Conservation (phyloP, 2,113 vertebrate species). For the Sinocyclocheilus maitianheensis region DNA sequence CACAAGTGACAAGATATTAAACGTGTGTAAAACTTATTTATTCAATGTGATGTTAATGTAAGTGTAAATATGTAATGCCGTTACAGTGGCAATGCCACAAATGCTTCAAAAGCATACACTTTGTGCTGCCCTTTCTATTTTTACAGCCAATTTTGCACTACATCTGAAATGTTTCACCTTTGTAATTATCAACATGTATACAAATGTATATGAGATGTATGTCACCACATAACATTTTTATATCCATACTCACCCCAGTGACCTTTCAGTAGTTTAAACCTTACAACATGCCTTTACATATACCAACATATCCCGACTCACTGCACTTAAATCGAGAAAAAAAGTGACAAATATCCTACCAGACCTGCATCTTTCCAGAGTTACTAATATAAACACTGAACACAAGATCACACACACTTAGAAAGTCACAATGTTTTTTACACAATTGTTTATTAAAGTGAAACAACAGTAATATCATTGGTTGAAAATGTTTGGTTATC, state of each 20-base stretch:
- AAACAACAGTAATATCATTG: not conserved
- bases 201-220: not conserved
- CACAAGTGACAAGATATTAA: not conserved
- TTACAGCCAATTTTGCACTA: not conserved
- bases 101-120: not conserved
- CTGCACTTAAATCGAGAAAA: no score
- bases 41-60: not conserved
- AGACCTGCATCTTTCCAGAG: no score
- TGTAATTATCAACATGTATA: not conserved
- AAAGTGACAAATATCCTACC: not conserved
- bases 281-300: not conserved
- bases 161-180: not conserved
- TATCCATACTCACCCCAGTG: not conserved
- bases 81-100: no score
- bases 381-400: not conserved
- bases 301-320: no score
- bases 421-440: not conserved
- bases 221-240: no score
- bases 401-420: not conserved
- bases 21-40: not conserved
- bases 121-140: not conserved
- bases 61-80: not conserved
- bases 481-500: not conserved
- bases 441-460: slow-evolving; percentile 14
- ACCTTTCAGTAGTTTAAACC: not conserved